Percentiles rank a stretch among this genome's conserved stretches.
phyloP scores from a whole-genome alignment of 2,888 invertebrate species.

The Sabatieria punctata region DNA sequence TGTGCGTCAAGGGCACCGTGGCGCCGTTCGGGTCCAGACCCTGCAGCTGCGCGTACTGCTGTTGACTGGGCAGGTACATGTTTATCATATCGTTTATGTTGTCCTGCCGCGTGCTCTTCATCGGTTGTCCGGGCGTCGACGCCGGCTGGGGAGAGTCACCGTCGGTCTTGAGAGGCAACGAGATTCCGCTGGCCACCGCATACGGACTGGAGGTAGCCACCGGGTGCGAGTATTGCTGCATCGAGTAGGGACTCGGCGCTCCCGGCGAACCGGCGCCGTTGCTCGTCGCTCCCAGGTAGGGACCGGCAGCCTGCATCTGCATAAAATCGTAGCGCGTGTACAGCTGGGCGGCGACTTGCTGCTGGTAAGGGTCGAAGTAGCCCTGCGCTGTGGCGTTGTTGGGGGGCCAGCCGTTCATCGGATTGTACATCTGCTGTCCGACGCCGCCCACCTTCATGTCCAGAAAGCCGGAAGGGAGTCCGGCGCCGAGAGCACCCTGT shows the following conservation, averaged over 20 bases:
- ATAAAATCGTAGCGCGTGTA: not conserved
- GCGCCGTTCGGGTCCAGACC: too few species aligned
- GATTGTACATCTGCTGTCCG: not conserved
- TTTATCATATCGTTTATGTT: conserved; percentile 55
- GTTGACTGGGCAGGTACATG: conserved; percentile 47
- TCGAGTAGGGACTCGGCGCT: too few species aligned
- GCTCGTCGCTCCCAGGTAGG: not conserved
- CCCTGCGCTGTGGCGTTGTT: not conserved
- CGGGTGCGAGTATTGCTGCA: too few species aligned
- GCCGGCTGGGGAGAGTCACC: conserved; percentile 8
- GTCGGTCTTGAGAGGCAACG: not conserved
- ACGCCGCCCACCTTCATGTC: not conserved
- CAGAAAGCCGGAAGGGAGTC: not conserved
- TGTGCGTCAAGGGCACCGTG: too few species aligned
- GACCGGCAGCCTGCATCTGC: not conserved
- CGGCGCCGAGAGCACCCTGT: not conserved
- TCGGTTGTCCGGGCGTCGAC: conserved; percentile 13
- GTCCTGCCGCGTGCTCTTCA: conserved; percentile 30
- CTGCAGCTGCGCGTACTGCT: conserved; percentile 1
- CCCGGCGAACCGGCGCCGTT: too few species aligned
- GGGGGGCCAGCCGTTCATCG: conserved; percentile 2
- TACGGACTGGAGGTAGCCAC: conserved; percentile 1
- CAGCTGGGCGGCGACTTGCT: not conserved
- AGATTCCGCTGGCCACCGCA: not conserved
- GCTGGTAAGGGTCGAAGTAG: not conserved